Percentiles rank a stretch among this genome's conserved stretches.
Evolutionary conservation across 2,888 invertebrate genomes (phyloP).

Genomic region (Eupithecia inturbata): DNA sequence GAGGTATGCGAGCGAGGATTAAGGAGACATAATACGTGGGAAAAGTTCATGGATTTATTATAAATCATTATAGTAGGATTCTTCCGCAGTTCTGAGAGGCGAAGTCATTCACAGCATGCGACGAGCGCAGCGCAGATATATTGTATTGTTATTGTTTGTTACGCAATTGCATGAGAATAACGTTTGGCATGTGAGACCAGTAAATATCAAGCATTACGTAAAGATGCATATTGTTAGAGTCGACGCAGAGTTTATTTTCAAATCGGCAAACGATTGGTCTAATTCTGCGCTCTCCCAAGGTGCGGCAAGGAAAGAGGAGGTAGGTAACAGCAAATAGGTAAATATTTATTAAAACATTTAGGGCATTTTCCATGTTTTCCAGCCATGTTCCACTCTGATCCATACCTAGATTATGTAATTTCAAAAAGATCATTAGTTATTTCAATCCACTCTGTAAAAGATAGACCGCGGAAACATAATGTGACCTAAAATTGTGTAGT

Average conservation of each 20-base stretch:
- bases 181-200: slow-evolving; percentile 28
- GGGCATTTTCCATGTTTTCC: neutral
- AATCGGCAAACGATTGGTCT: neutral
- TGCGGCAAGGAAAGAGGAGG: neutral
- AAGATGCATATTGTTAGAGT: slow-evolving; percentile 9
- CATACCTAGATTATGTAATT: neutral
- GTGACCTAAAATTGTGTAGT: slow-evolving; percentile 25
- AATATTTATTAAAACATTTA: neutral
- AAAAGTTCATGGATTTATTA: neutral
- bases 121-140: slow-evolving; percentile 12
- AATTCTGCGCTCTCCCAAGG: neutral
- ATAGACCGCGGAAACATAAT: slow-evolving; percentile 19
- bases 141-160: slow-evolving; percentile 24
- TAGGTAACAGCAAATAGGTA: neutral
- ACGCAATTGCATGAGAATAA: slow-evolving; percentile 28
- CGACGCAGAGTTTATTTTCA: slow-evolving; percentile 6
- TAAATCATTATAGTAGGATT: neutral
- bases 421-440: neutral
- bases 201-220: slow-evolving; percentile 20
- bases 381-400: too few relatives aligned
- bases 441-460: neutral
- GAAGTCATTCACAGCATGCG: slow-evolving; percentile 23
- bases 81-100: slow-evolving; percentile 11
- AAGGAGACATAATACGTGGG: neutral
- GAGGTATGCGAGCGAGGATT: neutral